Conservation (phyloP, 2,888 invertebrate species). For the Torymus tubicola region DNA sequence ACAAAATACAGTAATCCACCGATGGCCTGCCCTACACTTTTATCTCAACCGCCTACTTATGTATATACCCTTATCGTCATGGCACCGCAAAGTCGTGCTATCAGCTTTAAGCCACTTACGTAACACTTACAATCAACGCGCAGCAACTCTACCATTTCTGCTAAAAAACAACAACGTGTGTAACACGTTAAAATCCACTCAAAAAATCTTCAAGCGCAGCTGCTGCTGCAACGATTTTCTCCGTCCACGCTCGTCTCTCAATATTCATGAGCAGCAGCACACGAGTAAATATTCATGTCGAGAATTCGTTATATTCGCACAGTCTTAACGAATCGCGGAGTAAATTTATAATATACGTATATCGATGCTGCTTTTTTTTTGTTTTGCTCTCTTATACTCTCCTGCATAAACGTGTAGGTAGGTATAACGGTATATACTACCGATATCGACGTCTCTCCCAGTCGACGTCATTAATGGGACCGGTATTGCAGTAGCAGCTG, state of each 20-base stretch:
- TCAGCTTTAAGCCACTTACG: too few relatives aligned
- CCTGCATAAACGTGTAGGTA: not conserved
- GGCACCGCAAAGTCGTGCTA: too few relatives aligned
- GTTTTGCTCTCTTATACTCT: not conserved
- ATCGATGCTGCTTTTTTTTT: not conserved
- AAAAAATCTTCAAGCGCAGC: too few relatives aligned
- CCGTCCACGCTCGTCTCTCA: not conserved
- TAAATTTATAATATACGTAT: slow-evolving; percentile 20
- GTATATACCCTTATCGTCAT: too few relatives aligned
- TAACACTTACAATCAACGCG: too few relatives aligned
- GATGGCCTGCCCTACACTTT: too few relatives aligned
- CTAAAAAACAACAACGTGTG: too few relatives aligned
- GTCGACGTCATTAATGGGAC: slow-evolving; percentile 50
- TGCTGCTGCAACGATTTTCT: too few relatives aligned
- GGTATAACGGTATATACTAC: slow-evolving; percentile 34
- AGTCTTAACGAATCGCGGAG: slow-evolving; percentile 29
- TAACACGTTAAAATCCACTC: too few relatives aligned
- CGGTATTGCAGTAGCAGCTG: slow-evolving; percentile 8
- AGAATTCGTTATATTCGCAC: slow-evolving; percentile 45
- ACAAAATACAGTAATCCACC: too few relatives aligned
- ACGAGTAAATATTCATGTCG: slow-evolving; percentile 56
- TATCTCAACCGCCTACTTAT: too few relatives aligned
- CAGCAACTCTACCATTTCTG: too few relatives aligned
- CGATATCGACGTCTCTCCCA: not conserved
- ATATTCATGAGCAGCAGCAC: slow-evolving; percentile 41